Evolutionary conservation across 35 echinoderm and acorn worm species (phyloP).

Genomic region (Amphiura filiformis): DNA sequence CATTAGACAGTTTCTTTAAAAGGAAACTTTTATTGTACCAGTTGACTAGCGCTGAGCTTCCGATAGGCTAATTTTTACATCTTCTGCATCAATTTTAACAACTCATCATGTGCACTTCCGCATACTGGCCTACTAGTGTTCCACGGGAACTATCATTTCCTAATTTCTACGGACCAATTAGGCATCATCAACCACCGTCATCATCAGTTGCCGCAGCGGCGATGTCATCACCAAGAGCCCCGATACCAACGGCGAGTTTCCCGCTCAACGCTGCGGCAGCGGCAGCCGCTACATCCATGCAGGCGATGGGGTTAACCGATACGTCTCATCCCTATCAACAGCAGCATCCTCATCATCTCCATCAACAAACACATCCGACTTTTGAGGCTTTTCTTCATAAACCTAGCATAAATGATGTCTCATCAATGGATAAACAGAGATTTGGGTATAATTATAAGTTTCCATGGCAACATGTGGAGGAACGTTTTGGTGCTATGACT

Average conservation of each 20-base stretch:
- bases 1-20: no score
- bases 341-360: background rate
- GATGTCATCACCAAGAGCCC: background rate
- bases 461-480: background rate
- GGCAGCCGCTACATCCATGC: background rate
- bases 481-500: background rate
- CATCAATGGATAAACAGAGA: background rate
- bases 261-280: background rate
- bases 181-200: background rate
- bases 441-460: slow-evolving; percentile 8
- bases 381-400: background rate
- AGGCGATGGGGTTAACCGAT: background rate
- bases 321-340: background rate
- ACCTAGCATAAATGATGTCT: background rate
- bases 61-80: no score
- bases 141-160: background rate
- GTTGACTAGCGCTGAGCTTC: no score
- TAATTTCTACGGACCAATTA: background rate
- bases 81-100: no score
- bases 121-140: background rate
- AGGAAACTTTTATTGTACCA: no score
- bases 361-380: background rate
- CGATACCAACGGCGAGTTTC: background rate
- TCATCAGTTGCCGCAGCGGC: background rate
- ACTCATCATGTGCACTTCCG: background rate